Conservation (phyloP, 2,888 invertebrate species). For the Halictus ligatus region DNA sequence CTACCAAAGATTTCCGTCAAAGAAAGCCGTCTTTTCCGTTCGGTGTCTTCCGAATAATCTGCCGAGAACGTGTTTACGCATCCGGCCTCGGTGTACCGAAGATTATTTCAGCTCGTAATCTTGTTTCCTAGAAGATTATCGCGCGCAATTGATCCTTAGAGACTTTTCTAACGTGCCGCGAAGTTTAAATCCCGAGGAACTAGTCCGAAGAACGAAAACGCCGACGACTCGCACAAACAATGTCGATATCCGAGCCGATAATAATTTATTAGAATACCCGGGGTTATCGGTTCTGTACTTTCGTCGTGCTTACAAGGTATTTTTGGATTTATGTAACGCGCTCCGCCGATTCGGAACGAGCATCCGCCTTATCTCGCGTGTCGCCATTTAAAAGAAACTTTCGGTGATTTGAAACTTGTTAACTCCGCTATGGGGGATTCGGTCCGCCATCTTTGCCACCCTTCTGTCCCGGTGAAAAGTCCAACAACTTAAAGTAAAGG, state of each 20-base stretch:
- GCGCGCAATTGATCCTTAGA: background rate
- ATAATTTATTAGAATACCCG: slow-evolving; percentile 27
- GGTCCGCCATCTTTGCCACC: background rate
- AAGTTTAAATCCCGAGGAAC: background rate
- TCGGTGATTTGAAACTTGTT: background rate
- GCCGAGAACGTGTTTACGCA: slow-evolving; percentile 33
- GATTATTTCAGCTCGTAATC: background rate
- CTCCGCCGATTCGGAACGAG: background rate
- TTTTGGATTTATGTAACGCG: slow-evolving; percentile 4
- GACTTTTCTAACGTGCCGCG: background rate
- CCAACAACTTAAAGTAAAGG: too few species aligned
- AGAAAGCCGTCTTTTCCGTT: slow-evolving; percentile 32
- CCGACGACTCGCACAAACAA: slow-evolving; percentile 16
- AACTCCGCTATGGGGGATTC: background rate
- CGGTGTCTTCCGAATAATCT: slow-evolving; percentile 44
- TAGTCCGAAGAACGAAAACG: background rate
- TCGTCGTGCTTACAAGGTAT: slow-evolving; percentile 35
- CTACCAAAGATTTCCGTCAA: background rate
- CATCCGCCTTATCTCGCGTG: background rate
- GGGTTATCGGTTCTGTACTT: slow-evolving; percentile 33
- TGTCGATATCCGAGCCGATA: slow-evolving; percentile 16
- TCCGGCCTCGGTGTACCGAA: background rate
- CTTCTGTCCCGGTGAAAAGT: background rate
- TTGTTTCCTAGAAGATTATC: background rate
- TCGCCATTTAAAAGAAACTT: background rate